Percentiles rank a stretch among this genome's conserved stretches.
Evolutionary conservation across 1,140 invertebrate species (phyloP).

Genomic region (Drosophila kanapiae): DNA sequence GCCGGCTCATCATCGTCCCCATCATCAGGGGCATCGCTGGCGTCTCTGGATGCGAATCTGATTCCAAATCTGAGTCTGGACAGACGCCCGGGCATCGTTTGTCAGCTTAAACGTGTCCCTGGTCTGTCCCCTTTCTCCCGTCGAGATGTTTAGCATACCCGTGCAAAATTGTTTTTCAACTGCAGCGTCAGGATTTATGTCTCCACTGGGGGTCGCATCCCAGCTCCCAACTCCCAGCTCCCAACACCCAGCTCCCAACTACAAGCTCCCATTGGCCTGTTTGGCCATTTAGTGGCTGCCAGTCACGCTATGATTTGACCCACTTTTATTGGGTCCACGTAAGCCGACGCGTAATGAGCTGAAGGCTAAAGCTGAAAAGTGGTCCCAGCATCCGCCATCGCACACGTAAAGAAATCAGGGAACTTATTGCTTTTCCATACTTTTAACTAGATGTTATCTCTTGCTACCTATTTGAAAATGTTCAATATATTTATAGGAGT

Average conservation of each 20-base stretch:
- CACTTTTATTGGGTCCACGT: constrained; percentile 63
- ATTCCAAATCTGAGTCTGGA: constrained; percentile 54
- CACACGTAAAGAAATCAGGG: neutral
- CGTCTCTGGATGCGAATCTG: constrained; percentile 48
- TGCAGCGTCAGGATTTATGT: constrained; percentile 77
- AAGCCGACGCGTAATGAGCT: constrained; percentile 74
- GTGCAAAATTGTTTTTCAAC: constrained; percentile 80
- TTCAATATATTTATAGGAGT: neutral
- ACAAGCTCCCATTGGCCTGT: constrained; percentile 24
- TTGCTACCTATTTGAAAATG: too few species aligned
- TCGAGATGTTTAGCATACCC: constrained; percentile 78
- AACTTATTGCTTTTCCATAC: neutral
- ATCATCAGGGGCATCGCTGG: constrained; percentile 38
- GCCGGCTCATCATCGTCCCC: constrained; percentile 45
- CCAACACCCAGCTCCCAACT: constrained; percentile 17
- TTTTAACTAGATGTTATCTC: neutral
- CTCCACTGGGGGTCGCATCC: constrained; percentile 29
- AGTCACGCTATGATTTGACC: constrained; percentile 71
- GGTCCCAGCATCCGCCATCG: constrained; percentile 17
- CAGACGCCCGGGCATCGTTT: constrained; percentile 65
- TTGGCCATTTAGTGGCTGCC: constrained; percentile 75
- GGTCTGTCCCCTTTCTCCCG: neutral
- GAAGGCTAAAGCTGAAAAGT: constrained; percentile 33
- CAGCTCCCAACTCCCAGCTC: constrained; percentile 16
- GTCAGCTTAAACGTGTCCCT: constrained; percentile 72